Conservation (phyloP, 2,888 invertebrate species). For the Carabus problematicus region DNA sequence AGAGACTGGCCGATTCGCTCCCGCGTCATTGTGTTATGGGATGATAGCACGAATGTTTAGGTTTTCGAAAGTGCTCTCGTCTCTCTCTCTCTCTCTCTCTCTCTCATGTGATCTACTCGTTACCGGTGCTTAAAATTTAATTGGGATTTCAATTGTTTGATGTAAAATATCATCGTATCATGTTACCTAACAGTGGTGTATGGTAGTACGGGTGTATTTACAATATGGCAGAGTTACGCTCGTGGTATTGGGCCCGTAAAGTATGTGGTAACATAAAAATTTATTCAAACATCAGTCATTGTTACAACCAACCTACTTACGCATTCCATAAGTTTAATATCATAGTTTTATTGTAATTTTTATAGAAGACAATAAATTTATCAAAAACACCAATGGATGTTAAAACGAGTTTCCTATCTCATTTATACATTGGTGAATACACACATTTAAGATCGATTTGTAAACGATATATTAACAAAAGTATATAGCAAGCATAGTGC, state of each 20-base stretch:
- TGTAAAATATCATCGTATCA: constrained; percentile 28
- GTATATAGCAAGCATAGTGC: too few relatives aligned
- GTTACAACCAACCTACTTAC: constrained; percentile 19
- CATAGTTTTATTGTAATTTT: constrained; percentile 10
- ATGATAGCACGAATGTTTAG: constrained; percentile 5
- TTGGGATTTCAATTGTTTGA: constrained; percentile 39
- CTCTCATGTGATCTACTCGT: constrained; percentile 8
- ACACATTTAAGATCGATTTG: too few relatives aligned
- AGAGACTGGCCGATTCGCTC: too few relatives aligned
- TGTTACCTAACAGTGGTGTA: too few relatives aligned
- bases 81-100: neutral
- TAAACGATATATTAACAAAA: too few relatives aligned
- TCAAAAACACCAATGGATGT: neutral
- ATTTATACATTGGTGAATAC: too few relatives aligned
- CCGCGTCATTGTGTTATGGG: constrained; percentile 2
- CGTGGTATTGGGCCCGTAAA: neutral
- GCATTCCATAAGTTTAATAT: neutral
- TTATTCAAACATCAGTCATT: constrained; percentile 27
- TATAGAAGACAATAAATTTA: neutral
- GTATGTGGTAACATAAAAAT: constrained; percentile 31
- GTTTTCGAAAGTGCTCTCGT: neutral
- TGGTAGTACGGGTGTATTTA: too few relatives aligned
- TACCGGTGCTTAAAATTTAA: constrained; percentile 35
- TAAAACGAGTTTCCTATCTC: neutral
- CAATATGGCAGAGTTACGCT: neutral